Evolutionary conservation across 2,797 vertebrate species (phyloP).

Genomic region (Tragelaphus oryx): DNA sequence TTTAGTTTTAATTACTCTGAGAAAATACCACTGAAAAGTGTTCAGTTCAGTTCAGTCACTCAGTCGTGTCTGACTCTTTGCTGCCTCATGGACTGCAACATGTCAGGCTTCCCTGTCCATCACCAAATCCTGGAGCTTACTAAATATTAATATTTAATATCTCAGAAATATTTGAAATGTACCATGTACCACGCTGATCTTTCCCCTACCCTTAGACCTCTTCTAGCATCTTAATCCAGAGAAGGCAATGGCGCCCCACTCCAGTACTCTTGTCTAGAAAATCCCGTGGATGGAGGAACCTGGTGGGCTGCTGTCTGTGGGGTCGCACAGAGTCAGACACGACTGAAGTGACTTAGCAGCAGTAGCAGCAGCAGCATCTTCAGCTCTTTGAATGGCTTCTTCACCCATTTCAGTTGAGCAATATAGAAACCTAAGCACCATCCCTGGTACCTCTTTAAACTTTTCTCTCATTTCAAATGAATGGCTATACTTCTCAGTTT

Average conservation of each 20-base stretch:
- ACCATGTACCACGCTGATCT: background rate
- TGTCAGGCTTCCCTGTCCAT: background rate
- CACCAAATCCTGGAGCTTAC: background rate
- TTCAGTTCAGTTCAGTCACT: background rate
- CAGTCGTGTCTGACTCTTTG: background rate
- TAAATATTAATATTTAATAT: conserved; percentile 26
- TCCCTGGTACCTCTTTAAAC: background rate
- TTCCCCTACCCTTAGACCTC: background rate
- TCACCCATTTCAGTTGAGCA: background rate
- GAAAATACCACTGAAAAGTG: background rate
- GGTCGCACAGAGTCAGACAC: no score
- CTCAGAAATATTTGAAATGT: background rate
- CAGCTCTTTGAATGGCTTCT: background rate
- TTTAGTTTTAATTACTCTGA: background rate
- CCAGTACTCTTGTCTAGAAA: no score
- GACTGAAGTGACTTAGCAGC: no score
- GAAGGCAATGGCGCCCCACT: no score
- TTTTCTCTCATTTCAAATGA: background rate
- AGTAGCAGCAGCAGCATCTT: no score
- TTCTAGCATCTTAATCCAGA: background rate
- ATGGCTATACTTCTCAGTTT: background rate
- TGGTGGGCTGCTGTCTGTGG: no score
- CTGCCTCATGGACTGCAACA: background rate
- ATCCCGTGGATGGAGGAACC: no score
- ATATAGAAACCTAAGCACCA: background rate